Conservation (phyloP, 1,140 invertebrate species). For the Drosophila pachea region DNA sequence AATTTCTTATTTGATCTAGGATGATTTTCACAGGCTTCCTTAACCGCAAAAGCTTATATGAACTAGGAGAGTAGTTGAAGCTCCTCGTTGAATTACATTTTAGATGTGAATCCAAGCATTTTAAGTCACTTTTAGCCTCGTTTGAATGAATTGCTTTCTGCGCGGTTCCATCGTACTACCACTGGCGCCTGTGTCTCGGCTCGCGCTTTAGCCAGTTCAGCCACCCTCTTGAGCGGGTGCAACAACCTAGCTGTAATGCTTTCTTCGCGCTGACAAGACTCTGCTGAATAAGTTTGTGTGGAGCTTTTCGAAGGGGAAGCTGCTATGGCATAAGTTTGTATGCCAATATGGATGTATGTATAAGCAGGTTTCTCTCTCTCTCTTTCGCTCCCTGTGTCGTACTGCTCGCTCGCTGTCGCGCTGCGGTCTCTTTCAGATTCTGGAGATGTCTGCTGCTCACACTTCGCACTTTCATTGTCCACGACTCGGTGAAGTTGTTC, state of each 20-base stretch:
- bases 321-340: background rate
- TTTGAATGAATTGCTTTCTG: too few species aligned
- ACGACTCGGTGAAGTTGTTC: constrained; percentile 7
- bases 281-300: constrained; percentile 51
- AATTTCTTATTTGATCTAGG: too few species aligned
- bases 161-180: too few species aligned
- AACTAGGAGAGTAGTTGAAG: too few species aligned
- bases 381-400: too few species aligned
- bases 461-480: background rate
- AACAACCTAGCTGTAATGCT: background rate
- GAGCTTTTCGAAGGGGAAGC: constrained; percentile 34
- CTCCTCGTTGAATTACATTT: too few species aligned
- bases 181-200: background rate
- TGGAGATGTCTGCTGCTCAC: background rate
- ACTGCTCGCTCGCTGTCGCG: too few species aligned
- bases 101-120: too few species aligned
- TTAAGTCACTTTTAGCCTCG: too few species aligned
- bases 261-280: too few species aligned
- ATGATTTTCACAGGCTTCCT: too few species aligned
- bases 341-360: background rate
- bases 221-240: background rate
- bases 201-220: background rate
- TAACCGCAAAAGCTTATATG: too few species aligned
- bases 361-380: background rate
- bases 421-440: background rate